phyloP scores from a whole-genome alignment of 2,113 vertebrate genomes.

The Peromyscus polionotus region DNA sequence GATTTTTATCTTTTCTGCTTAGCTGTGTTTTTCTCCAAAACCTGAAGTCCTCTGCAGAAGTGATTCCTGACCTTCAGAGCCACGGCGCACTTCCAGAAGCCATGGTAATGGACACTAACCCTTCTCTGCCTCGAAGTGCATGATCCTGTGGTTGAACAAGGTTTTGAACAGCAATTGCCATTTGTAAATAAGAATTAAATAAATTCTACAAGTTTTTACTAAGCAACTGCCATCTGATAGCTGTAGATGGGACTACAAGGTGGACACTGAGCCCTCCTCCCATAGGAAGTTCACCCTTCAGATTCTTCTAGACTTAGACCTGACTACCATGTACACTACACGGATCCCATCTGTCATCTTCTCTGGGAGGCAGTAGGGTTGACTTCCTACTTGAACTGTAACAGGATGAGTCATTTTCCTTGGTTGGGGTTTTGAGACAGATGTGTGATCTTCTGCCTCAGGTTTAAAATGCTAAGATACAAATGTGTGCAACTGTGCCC shows the following conservation, averaged over 20 bases:
- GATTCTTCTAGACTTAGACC: neutral
- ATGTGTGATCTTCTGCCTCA: neutral
- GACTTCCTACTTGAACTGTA: neutral
- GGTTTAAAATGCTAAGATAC: neutral
- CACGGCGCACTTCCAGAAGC: neutral
- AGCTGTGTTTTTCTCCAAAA: constrained; percentile 73
- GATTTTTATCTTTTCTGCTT: constrained; percentile 40
- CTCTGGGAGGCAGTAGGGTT: neutral
- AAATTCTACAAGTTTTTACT: neutral
- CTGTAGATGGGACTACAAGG: neutral
- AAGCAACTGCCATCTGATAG: neutral
- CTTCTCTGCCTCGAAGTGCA: neutral
- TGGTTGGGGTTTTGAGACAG: neutral
- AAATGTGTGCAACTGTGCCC: neutral
- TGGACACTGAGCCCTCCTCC: neutral
- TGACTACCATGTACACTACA: neutral
- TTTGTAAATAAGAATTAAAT: neutral
- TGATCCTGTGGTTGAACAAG: neutral
- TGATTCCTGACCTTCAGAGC: constrained; percentile 8
- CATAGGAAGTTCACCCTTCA: neutral
- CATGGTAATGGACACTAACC: neutral
- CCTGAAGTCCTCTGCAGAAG: constrained; percentile 55
- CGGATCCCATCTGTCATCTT: neutral
- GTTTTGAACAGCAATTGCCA: neutral
- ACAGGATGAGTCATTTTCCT: neutral